Evolutionary conservation across 2,113 vertebrate species (phyloP), one percentile per base, ranked within the genome.

Genomic region (Dipodomys spectabilis): DNA sequence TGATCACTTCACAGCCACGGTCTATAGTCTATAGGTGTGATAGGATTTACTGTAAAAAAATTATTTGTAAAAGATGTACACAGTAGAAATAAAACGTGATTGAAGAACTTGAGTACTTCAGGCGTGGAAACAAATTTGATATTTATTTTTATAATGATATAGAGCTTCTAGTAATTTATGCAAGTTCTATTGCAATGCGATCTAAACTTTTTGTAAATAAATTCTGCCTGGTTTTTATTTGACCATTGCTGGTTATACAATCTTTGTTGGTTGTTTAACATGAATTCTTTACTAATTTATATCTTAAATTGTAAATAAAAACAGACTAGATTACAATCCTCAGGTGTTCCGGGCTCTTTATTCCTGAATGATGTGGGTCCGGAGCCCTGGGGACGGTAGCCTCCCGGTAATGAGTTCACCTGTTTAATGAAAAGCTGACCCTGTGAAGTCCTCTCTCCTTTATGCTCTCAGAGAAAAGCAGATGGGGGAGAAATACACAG

Each of bases 181-280:
- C 99, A 99, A 99, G 99, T 99, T 99, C 99, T 99, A 99, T 99
- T 99, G 99, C 99, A 99, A 99, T 98, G 98, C 97, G 98, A 99
- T 98, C 98, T 98, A 98, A 98, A 98, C 97, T 97, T 98, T 99
- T 99, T 99, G 99, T 99, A 99, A 99, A 99, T 99, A 99, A 98
- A 99, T 98, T 98, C 99, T 98, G 98, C 98, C 98, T 98, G 98
- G 98, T 99, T 99, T 99, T 99, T 99, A 99, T 99, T 99, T 99
- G 98, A 99, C 99, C 97, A 93, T 98, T 98, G 98, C 99, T 98
- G 98, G 98, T 98, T 98, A 99, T 98, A 98, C 98, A 99, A 99
- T 99, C 98, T 98, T 98, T 97, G 97, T 98, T 97, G 98, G 98
- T 99, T 99, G 99, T 99, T 98, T 99, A 99, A 99, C 97, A 96